phyloP scores from a whole-genome alignment of 2,797 vertebrate species.

The Agapornis canus region DNA sequence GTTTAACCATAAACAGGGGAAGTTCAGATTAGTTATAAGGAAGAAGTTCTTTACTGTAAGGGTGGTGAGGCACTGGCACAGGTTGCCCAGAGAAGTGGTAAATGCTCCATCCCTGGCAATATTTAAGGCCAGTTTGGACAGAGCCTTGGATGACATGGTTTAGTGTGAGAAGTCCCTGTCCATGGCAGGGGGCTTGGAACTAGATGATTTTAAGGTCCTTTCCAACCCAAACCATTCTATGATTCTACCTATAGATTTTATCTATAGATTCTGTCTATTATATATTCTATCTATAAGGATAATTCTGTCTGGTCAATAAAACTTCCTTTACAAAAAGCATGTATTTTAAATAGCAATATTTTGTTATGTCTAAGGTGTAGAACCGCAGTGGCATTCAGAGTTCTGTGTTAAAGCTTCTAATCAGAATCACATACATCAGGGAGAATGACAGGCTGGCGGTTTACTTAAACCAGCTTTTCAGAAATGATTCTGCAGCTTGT shows the following conservation, averaged over 20 bases:
- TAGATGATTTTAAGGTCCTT: not conserved
- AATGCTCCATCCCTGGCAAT: not conserved
- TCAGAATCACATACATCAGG: not conserved
- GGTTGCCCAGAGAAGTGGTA: not conserved
- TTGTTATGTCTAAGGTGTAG: not conserved
- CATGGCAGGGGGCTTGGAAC: not conserved
- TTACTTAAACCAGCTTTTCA: conserved; percentile 22
- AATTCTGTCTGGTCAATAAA: not conserved
- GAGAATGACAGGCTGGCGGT: not conserved
- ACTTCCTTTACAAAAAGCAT: not conserved
- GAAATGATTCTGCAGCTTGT: not conserved
- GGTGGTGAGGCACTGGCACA: not conserved
- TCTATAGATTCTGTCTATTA: too few species aligned
- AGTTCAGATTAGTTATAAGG: not conserved
- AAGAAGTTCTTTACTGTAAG: not conserved
- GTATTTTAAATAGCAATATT: not conserved
- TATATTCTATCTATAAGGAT: too few species aligned
- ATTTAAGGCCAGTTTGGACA: not conserved
- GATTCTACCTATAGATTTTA: too few species aligned
- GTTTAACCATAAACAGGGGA: not conserved
- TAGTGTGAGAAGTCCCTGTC: not conserved
- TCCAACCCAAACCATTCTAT: not conserved
- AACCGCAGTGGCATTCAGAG: not conserved
- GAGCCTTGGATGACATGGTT: not conserved
- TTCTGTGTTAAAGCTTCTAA: not conserved